These are phyloP conservation scores for Laterallus jamaicensis DNA, from an alignment of 2,113 vertebrate species.

Conservation along the genomic window DNA sequence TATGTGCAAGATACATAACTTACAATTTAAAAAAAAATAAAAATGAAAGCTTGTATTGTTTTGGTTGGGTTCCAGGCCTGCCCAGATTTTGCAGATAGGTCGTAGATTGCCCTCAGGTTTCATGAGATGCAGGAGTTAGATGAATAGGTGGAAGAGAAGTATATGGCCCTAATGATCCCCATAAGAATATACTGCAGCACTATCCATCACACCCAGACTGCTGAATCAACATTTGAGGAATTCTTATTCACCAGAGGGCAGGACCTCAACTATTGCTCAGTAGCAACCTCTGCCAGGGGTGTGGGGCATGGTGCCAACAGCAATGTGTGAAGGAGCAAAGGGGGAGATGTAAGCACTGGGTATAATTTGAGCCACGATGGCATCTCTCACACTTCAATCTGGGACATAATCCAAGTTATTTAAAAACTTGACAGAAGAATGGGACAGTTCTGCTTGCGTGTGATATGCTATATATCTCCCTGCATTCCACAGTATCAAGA, in stretches of 20 bases:
- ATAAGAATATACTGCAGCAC: fast-evolving
- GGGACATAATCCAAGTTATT: neutral
- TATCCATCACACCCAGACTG: neutral
- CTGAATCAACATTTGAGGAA: neutral
- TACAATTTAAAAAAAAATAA: neutral
- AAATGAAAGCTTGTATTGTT: neutral
- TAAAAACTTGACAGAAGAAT: neutral
- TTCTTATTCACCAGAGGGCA: neutral
- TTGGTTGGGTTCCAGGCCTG: neutral
- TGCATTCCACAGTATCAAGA: neutral
- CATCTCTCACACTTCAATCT: neutral
- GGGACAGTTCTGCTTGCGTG: neutral
- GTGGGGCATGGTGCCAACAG: neutral
- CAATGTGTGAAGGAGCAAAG: neutral
- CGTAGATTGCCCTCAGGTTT: neutral
- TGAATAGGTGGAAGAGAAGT: neutral
- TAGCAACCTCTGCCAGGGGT: neutral
- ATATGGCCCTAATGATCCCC: fast-evolving
- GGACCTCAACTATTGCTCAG: neutral
- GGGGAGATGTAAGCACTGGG: neutral
- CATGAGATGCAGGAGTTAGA: neutral
- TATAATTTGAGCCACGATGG: fast-evolving
- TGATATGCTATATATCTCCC: neutral
- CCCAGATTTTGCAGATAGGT: neutral
- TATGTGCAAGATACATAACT: neutral